Base-by-base conservation (phyloP, 1,140 invertebrate genomes). In the Muscidifurax raptorellus region DNA sequence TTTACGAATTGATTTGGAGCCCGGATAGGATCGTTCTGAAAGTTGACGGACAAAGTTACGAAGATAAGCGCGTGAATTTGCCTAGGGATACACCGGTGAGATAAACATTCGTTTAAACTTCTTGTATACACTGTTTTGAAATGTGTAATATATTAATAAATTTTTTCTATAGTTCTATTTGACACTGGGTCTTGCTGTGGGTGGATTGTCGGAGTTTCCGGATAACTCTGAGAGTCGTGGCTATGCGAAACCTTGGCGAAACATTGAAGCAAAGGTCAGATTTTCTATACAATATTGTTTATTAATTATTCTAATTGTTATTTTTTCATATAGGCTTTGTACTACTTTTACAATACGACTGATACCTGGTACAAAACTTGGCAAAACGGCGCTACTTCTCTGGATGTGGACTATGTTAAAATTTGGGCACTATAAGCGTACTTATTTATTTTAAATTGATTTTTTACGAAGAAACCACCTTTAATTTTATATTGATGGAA, bases 71-170 rank as follows among this genome's bases (percentile, higher is more conserved):
- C 0, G 47, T 88, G 7, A 83, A 85, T 36, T 9, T 96, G 2
- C 95, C 96, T 0, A 97, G 96, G 89, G 95, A 97, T 90, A 94
- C 95, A 89, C 94, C 95, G 88, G 96, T 97, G 91, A 92, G 28
- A n/a, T 4, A 7, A 28, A 69, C 5, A 27, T 27, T 67, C 22
- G 18, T 9, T 64, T 64, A n/a, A 18, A 12, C 15, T 64, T 18
- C n/a, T 12, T 64, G 15, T 64, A 64, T 64, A 64, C 15, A 40
- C 6, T 40, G 36, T 10, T 64, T 22, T 64, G 59, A 22, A 22
- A 15, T 64, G n/a, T 67, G 22, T 67, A 12, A 67, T 44, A 27
- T 66, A 7, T 25, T 66, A 25, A 28, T 28, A 5, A 6, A 30
- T 69, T 69, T 10, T 27, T 36, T 89, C 92, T 91, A 6, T 90